These are phyloP conservation scores for Speoplatyrhinus poulsoni DNA, from an alignment of 2,113 vertebrate species.

Conservation along the genomic window DNA sequence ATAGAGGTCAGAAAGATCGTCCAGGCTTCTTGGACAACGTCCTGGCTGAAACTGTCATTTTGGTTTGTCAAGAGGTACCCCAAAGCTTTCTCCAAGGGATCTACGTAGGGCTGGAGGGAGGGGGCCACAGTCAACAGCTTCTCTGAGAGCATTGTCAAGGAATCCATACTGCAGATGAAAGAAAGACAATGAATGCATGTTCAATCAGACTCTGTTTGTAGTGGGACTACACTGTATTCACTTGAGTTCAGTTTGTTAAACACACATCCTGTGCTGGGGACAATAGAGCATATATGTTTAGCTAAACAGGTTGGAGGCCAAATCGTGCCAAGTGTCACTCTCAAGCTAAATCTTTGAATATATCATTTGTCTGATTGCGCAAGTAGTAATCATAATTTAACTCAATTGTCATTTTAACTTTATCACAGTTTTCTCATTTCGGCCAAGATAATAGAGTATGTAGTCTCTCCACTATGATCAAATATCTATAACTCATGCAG, in stretches of 20 bases:
- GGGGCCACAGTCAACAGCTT: constrained; percentile 35
- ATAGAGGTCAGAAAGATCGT: constrained; percentile 49
- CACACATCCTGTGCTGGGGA: no score
- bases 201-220: neutral
- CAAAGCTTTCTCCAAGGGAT: constrained; percentile 46
- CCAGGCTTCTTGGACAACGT: constrained; percentile 55
- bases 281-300: no score
- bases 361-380: constrained; percentile 24
- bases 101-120: constrained; percentile 41
- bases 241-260: no score
- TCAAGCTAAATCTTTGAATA: constrained; percentile 12
- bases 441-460: constrained; percentile 38
- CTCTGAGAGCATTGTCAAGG: constrained; percentile 47
- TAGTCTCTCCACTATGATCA: constrained; percentile 50
- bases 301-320: neutral
- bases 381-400: constrained; percentile 26
- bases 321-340: no score
- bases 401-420: constrained; percentile 18
- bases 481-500: constrained; percentile 52
- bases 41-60: constrained; percentile 20
- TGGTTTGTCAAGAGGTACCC: constrained; percentile 51
- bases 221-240: no score
- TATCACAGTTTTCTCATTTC: constrained; percentile 36
- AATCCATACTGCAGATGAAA: constrained; percentile 52
- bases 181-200: constrained; percentile 12